Evolutionary conservation across 2,113 vertebrate genomes (phyloP), one percentile per base, ranked within the genome.

Genomic region (Scophthalmus maximus): DNA sequence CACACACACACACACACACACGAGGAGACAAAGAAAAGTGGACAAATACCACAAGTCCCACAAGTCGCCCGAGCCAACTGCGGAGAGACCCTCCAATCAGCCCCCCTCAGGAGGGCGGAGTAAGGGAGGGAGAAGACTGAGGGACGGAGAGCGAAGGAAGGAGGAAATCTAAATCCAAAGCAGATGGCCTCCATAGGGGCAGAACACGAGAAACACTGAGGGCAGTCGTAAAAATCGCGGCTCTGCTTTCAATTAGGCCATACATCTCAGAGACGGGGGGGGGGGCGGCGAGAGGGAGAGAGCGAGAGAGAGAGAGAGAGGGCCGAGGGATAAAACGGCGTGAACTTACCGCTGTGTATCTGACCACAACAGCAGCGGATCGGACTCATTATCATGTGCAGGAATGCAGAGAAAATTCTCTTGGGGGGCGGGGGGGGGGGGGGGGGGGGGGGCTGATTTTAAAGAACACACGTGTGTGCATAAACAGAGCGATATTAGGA

Each of bases 171-270:
- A 94, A 95, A 95, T 93, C 91, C 87, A 88, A 93, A 93, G 91
- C 94, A 95, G 93, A 94, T 95, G 93, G 90, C 89, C 88, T 92
- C 90, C 78, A 88, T 91, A 93, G 88, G 92, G 92, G 92, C 88
- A 90, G 80, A 91, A 87, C 87, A 87, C 60, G 68, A 92, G 81
- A 89, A 92, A 89, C 86, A 87, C 71, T 70, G 78, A 91, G 85
- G 76, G 74, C 68, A 40, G 57, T 88, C 78, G 80, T 92, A 57
- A 88, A 92, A 91, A 87, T 73, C 62, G 58, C 70, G 71, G 81
- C 81, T 88, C 92, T 94, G 94, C 69, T 93, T 93, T 92, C 80
- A 93, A 93, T 93, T 93, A 93, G 78, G 83, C 59, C 79, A 76
- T 88, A 86, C 81, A 77, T 90, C 88, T 86, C 30, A 68, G 78